Base-by-base conservation (phyloP, 2,113 vertebrate genomes). In the Pollachius pollachius region DNA sequence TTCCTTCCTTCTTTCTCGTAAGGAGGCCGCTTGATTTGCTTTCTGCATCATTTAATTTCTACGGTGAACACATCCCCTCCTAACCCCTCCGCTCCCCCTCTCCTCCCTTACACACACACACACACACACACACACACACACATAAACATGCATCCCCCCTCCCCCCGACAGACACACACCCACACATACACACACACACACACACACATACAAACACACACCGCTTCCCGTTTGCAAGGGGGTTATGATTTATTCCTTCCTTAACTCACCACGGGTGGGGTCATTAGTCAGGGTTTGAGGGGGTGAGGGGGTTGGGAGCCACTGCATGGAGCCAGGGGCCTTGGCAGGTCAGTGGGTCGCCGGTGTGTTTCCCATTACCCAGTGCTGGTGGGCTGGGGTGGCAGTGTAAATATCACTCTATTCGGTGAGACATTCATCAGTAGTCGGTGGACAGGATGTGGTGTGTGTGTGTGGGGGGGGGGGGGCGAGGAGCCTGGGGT, bases 191-290 rank as follows among this genome's bases (percentile, higher is more conserved):
- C 34, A 37, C 34, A 41, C 37, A 41, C 37, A 41, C 37, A 41
- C 37, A 41, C 37, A 41, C 3, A 41, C 37, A 41, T 1, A 41
- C 37, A 41, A 6, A 41, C 37, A 48, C 41, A 48, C 41, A 48
- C 57, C 62, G 59, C 52, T 84, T 85, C 81, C 59, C 41, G 41
- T 81, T 65, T 75, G 66, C 74, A 57, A 61, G 67, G 74, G 67
- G 64, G 73, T 77, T 85, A 79, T 87, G 88, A 89, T 89, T 87
- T 83, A 86, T 89, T 71, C 76, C 77, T 84, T 87, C 82, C 85
- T 89, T 84, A 84, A 86, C 75, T 83, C 89, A 89, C 89, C 86
- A 84, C 81, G 81, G 82, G 65, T 68, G 70, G 37, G 71, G 77
- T 86, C 87, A 88, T 91, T 86, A 81, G 81, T 89, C 87, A 88